Base-by-base conservation (phyloP, 53 echinoderm and acorn worm species). In the Hippasteria phrygiana region DNA sequence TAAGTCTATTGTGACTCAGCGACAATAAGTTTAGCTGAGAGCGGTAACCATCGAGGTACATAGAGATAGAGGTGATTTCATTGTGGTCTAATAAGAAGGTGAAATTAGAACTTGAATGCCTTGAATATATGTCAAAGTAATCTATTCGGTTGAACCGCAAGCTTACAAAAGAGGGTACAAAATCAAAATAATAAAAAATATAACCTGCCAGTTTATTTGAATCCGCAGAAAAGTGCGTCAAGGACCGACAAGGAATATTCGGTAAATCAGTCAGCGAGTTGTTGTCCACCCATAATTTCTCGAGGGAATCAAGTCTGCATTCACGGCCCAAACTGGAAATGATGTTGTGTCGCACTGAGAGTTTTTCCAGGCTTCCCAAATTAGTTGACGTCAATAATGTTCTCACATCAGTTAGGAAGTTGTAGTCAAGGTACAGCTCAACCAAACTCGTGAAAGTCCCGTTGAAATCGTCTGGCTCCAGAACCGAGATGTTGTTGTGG, bases 401-500 rank as follows among this genome's bases (percentile, higher is more conserved):
- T n/a, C 4, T 73, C 73, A 73, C 55, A 56, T 78, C 40, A n/a
- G 55, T 55, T 36, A 78, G 55, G 38, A 7, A 20, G 56, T 78
- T 78, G 78, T 55, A 54, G 78, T 78, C 78, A 7, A 78, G 56
- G 24, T 55, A 55, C 39, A 78, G 40, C 12, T 56, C 78, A 34
- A 37, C 37, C 9, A 78, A 13, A 5, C 39, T 78, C 24, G 37
- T 18, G 56, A 78, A 78, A 4, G 1, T 78, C 37, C 74, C 59
- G 71, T 51, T 55, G 45, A 87, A 87, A 55, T 87, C 87, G 27
- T 11, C 50, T 87, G 74, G 39, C 13, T 34, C 42, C 56, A 87
- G 56, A 5, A 12, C 32, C 32, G 55, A 29, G 43, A 83, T 83
- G 32, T 43, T 46, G 38, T 83, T 83, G 47, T 43, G 69, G 3